Evolutionary conservation across 2,888 invertebrate genomes (phyloP).

Genomic region (Acheta domesticus): DNA sequence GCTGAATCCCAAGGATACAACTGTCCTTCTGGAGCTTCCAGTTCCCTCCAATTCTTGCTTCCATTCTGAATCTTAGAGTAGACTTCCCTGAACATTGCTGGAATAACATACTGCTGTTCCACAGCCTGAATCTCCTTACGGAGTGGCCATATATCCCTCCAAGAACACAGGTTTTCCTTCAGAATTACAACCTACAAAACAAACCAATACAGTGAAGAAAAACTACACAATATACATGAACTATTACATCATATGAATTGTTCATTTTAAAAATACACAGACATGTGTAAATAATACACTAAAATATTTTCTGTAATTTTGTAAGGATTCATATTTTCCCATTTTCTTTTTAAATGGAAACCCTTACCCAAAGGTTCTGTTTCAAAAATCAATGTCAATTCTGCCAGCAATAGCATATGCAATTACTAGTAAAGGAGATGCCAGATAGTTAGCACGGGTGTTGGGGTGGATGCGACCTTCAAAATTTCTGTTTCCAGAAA

Average conservation of each 20-base stretch:
- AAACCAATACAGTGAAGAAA: not conserved
- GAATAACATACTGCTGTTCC: slow-evolving; percentile 85
- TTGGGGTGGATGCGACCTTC: slow-evolving; percentile 97
- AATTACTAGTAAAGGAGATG: slow-evolving; percentile 94
- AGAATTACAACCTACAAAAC: slow-evolving; percentile 52
- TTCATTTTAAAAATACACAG: not conserved
- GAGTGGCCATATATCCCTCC: slow-evolving; percentile 91
- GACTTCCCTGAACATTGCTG: slow-evolving; percentile 95
- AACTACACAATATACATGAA: not conserved
- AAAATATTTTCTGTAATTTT: too few relatives aligned
- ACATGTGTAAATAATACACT: not conserved
- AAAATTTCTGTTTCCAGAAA: slow-evolving; percentile 97
- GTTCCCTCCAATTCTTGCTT: slow-evolving; percentile 77
- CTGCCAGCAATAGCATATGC: slow-evolving; percentile 96
- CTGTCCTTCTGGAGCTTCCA: slow-evolving; percentile 74
- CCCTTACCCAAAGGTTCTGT: slow-evolving; percentile 73
- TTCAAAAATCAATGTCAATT: slow-evolving; percentile 91
- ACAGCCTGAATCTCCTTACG: slow-evolving; percentile 84
- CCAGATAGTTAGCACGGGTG: slow-evolving; percentile 94
- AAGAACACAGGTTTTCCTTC: slow-evolving; percentile 80
- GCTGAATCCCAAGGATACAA: slow-evolving; percentile 87
- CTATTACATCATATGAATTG: not conserved
- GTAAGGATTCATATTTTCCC: too few relatives aligned
- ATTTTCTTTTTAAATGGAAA: too few relatives aligned
- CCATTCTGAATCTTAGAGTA: slow-evolving; percentile 81